Evolutionary conservation across 2,797 vertebrate species (phyloP).

Genomic region (Ceryle rudis): DNA sequence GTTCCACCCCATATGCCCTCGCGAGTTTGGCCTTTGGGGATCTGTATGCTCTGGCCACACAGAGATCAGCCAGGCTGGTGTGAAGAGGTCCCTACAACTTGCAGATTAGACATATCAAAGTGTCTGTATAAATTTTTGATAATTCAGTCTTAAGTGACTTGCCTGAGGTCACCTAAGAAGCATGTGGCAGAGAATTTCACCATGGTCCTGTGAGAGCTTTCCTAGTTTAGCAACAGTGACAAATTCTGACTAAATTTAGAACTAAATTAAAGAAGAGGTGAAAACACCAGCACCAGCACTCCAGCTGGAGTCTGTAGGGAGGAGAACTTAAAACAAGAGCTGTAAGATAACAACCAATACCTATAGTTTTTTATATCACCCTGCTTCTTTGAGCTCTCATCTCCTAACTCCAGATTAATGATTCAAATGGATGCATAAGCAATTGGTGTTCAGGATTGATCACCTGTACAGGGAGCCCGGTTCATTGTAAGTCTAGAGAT

Average conservation of each 20-base stretch:
- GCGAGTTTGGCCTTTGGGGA: neutral
- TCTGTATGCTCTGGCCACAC: neutral
- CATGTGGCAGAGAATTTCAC: neutral
- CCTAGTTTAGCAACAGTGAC: neutral
- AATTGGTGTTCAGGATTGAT: neutral
- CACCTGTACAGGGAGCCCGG: neutral
- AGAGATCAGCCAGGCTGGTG: neutral
- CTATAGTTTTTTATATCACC: neutral
- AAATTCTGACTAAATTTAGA: neutral
- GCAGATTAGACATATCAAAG: neutral
- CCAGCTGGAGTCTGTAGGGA: neutral
- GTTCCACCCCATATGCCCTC: neutral
- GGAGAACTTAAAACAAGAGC: neutral
- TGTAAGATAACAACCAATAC: neutral
- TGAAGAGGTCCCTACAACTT: neutral
- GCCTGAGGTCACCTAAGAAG: neutral
- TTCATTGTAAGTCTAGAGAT: neutral
- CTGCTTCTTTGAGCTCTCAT: neutral
- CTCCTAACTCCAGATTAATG: neutral
- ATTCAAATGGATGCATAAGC: neutral
- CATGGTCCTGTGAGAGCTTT: fast-evolving
- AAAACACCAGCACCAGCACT: neutral
- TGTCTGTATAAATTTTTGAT: neutral
- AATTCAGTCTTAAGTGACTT: neutral
- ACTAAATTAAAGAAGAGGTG: neutral